phyloP scores from a whole-genome alignment of 2,888 invertebrate species.

The Conus canariensis region DNA sequence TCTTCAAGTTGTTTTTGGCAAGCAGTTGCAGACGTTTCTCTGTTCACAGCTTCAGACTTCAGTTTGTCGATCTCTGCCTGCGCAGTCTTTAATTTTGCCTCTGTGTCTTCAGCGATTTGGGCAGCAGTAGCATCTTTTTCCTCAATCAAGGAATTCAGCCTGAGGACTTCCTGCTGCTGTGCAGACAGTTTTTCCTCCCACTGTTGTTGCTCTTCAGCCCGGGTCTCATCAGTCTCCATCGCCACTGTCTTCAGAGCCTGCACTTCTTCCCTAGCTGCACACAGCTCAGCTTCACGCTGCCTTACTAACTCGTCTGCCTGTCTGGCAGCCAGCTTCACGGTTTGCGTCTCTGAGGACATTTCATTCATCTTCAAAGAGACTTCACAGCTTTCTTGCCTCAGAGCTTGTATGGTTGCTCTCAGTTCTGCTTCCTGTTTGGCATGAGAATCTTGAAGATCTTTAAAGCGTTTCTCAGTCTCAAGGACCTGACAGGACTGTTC shows the following conservation, averaged over 20 bases:
- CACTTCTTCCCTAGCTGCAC: background rate
- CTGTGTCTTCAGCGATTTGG: background rate
- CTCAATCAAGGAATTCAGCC: background rate
- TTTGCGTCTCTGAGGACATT: background rate
- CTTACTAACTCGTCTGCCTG: no score
- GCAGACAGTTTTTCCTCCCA: background rate
- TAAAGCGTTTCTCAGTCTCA: background rate
- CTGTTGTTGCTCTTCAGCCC: background rate
- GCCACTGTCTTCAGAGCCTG: background rate
- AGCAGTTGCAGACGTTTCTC: background rate
- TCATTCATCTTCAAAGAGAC: background rate
- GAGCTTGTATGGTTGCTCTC: background rate
- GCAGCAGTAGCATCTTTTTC: background rate
- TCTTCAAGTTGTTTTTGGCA: background rate
- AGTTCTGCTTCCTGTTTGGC: background rate
- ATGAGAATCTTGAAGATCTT: background rate
- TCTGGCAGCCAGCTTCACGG: no score
- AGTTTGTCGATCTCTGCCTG: no score
- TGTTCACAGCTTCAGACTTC: background rate
- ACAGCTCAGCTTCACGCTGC: background rate
- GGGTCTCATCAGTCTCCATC: background rate
- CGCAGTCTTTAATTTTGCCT: background rate
- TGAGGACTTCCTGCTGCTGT: background rate
- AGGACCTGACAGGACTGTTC: background rate
- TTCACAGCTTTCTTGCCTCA: background rate